Evolutionary conservation across 2,113 vertebrate species (phyloP).

Genomic region (Aptenodytes forsteri): DNA sequence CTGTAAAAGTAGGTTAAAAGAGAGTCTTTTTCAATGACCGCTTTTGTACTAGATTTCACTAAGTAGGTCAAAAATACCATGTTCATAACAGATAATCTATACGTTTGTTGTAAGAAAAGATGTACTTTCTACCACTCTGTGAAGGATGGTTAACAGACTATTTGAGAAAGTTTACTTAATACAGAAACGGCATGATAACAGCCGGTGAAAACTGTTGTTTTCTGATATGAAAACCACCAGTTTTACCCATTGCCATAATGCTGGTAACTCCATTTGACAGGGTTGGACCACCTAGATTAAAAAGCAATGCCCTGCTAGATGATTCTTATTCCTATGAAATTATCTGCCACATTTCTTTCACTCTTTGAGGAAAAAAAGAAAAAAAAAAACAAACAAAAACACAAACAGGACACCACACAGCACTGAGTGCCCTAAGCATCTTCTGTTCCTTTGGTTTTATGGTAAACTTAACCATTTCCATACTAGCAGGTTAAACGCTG

Average conservation of each 20-base stretch:
- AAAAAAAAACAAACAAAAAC: no score
- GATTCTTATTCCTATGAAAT: background rate
- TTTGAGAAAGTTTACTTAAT: background rate
- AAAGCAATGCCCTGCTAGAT: background rate
- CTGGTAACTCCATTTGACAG: background rate
- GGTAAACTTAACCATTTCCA: background rate
- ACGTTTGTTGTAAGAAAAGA: background rate
- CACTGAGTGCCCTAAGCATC: background rate
- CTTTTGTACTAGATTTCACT: background rate
- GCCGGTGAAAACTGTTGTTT: background rate
- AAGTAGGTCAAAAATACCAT: background rate
- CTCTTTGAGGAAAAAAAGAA: background rate
- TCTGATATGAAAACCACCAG: background rate
- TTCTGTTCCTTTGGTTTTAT: background rate
- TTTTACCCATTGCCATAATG: background rate
- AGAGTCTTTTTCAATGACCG: rapidly evolving
- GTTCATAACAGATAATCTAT: background rate
- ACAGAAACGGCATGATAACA: background rate
- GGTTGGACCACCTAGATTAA: background rate
- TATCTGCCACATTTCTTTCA: background rate
- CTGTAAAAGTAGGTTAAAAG: background rate
- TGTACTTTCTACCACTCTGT: background rate
- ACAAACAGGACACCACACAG: background rate
- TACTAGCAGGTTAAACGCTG: background rate
- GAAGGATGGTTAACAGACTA: background rate